Evolutionary conservation across 23 tunicate species (phyloP), one percentile per base, ranked within the genome.

Genomic region (Trididemnum miniatum): DNA sequence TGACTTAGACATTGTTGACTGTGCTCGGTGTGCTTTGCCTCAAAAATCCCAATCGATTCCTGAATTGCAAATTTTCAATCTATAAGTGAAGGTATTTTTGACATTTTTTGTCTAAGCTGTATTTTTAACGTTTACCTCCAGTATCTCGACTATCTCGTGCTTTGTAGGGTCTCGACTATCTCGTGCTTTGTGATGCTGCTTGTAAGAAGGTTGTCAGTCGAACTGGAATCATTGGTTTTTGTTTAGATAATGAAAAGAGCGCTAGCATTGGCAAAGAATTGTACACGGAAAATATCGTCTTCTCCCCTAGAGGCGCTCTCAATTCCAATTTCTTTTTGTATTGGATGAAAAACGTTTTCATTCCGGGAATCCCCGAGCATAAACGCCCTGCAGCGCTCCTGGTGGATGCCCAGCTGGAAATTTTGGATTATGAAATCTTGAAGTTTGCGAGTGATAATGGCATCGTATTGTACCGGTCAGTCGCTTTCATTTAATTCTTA

Each of bases 371-470:
- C 31, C 71, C 90, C 2, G 31, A 71, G 2, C 59, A 54, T 29
- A 71, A 69, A 27, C 77, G 84, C 20, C 90, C 90, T 1, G 39
- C 51, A 0, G 90, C 84, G 2, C 80, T 86, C 24, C 72, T 86
- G 0, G 72, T 86, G 1, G 90, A 86, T 31, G 35, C 64, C n/a
- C 79, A 52, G 23, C 80, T 86, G 63, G 90, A 78, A 23, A 67
- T 34, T 31, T 30, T 86, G 25, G 72, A 78, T 35, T 78, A 25
- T 64, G 90, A 79, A 22, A 35, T 79, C 1, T 35, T 86, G 20
- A 51, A 71, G 29, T 69, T 86, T 57, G 79, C 90, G 3, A 38
- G 71, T 15, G 80, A 86, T 0, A 86, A 86, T 40, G 51, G 79
- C 9, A 71, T 86, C 12, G 35, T 86, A 35, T 25, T 86, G 0